Evolutionary conservation across 2,113 vertebrate genomes (phyloP), one percentile per base, ranked within the genome.

Genomic region (Andinoacara biseriatus): DNA sequence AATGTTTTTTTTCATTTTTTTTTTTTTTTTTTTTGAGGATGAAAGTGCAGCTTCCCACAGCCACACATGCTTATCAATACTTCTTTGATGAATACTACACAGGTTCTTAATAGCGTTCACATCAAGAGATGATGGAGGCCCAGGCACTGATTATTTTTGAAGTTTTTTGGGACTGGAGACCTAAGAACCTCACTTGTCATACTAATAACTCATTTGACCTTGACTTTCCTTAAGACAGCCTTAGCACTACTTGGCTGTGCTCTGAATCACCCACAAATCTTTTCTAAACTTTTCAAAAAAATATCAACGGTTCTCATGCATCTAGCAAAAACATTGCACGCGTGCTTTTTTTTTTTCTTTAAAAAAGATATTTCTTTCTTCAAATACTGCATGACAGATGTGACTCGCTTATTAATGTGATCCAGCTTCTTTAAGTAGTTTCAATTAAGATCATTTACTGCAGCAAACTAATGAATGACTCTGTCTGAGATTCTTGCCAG

Each of bases 211-310:
- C 26, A 24, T 43, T 29, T 82, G 69, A 82, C 60, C 31, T 82
- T 15, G 38, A 82, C 10, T 62, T 62, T 18, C 40, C 43, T 38
- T 52, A 24, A 57, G 31, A 35, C 11, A n/a, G 15, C n/a, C 4
- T 46, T 63, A 58, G 31, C 26, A 52, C 67, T 18, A 54, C 22
- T 81, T 74, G 18, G 52, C 20, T 20, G 17, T 22, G 29, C 29
- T 54, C 57, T 18, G 20, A 72, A 72, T 80, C 63, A 40, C 17
- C 20, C 11, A 58, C 22, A 31, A 31, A 58, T 58, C 22, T n/a
- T 58, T 58, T 67, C 18, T 38, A 65, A 43, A 78, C 46, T 24
- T 72, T 54, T 9, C 67, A 26, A 65, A 79, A 33, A 65, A 79
- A 57, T 56, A 79, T 79, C 33, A 57, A 2, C 10, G 20, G 46